Base-by-base conservation (phyloP, 2,888 invertebrate genomes). In the Coecobrya sp. region DNA sequence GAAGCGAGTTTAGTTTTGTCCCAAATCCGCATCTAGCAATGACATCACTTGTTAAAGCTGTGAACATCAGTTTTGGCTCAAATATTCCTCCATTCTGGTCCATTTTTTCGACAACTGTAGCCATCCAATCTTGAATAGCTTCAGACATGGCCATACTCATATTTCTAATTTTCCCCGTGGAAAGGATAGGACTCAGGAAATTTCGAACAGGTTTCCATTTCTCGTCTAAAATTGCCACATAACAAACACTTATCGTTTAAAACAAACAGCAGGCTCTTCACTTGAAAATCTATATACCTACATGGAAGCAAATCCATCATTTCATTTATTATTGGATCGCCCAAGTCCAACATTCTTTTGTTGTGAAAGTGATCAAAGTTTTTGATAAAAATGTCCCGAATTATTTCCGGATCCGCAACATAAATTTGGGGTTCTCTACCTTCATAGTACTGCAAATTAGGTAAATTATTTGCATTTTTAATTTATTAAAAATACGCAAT, bases 301-400 rank as follows among this genome's bases (percentile, higher is more conserved):
- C 93, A 85, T 22, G 93, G 93, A 8, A 93, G 86, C n/a, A 92
- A 1, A 70, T 93, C 93, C 93, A 93, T 90, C 93, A 93, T 92
- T 42, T 93, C 92, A 87, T 92, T 92, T n/a, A 93, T 82, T 1
- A 93, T 30, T 0, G 68, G 70, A 30, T 93, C 92, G 0, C 93
- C 93, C 25, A 90, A 89, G 36, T 93, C 82, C 42, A 90, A 0
- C 25, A 91, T 82, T 27, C 93, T 36, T 45, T 89, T 93, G 22
- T 93, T 79, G 8, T 93, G 91, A 52, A 93, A 93, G 52, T 93
- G 91, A 25, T 92, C 93, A 82, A 93, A 93, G 45, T 93, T 92
- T 52, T 93, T 93, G n/a, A 93, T 89, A 25, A 93, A 93, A 19
- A 93, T 92, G 0, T 76, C 76, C 1, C 87, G 70, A n/a, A 93